phyloP scores from a whole-genome alignment of 2,888 invertebrate genomes.

The Nephrotoma flavescens region DNA sequence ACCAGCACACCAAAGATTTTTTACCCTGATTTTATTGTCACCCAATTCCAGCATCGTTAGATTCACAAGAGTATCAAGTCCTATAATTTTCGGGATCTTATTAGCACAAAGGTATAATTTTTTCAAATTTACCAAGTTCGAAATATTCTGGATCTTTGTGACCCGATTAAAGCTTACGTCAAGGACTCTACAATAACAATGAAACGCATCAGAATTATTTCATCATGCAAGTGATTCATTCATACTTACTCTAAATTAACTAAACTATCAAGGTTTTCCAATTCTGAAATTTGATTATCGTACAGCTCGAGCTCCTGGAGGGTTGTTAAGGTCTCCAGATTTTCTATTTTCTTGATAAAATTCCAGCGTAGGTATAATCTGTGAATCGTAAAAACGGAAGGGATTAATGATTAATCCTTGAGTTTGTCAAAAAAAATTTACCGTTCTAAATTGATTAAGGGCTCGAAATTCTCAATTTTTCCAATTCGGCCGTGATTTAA shows the following conservation, averaged over 20 bases:
- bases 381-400: conserved; percentile 9
- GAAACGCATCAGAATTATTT: neutral
- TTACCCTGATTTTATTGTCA: conserved; percentile 79
- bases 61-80: conserved; percentile 62
- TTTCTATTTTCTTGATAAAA: conserved; percentile 86
- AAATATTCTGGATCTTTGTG: conserved; percentile 69
- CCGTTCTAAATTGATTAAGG: conserved; percentile 56
- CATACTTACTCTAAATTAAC: conserved; percentile 73
- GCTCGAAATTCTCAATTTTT: conserved; percentile 72
- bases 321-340: conserved; percentile 57
- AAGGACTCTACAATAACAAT: conserved; percentile 46
- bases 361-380: conserved; percentile 85
- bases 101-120: conserved; percentile 85
- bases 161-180: conserved; percentile 95
- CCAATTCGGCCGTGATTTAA: conserved; percentile 79
- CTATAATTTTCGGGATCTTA: conserved; percentile 74
- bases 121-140: conserved; percentile 55
- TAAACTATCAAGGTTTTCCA: conserved; percentile 78
- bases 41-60: conserved; percentile 84
- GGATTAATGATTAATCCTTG: neutral
- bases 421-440: conserved; percentile 15
- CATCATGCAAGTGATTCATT: neutral
- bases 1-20: conserved; percentile 14
- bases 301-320: conserved; percentile 85
- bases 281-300: conserved; percentile 88